These are phyloP conservation scores for Labeo rohita DNA, from an alignment of 2,113 vertebrate species.

Conservation along the genomic window DNA sequence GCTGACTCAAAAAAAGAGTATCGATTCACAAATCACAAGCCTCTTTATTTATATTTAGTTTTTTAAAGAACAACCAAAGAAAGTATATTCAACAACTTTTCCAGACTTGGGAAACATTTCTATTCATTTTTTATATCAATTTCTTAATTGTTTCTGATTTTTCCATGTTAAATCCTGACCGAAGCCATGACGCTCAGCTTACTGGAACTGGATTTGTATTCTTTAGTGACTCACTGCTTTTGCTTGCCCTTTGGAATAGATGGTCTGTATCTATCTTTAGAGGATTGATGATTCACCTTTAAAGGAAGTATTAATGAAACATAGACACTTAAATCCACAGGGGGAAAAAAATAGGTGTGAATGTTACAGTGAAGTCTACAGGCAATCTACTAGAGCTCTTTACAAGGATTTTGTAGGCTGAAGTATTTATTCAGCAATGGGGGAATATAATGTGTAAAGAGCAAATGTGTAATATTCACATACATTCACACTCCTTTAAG, in stretches of 20 bases:
- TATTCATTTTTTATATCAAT: not conserved
- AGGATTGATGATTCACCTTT: conserved; percentile 40
- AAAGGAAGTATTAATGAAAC: conserved; percentile 4
- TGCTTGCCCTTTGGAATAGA: not conserved
- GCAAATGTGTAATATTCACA: not conserved
- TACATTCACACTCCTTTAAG: not conserved
- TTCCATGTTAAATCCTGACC: not conserved
- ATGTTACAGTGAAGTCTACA: not conserved
- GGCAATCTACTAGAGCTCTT: not conserved
- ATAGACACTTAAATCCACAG: not conserved
- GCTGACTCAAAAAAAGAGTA: not conserved
- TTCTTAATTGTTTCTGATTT: not conserved
- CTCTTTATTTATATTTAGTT: not conserved
- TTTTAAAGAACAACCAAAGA: no score
- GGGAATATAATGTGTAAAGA: not conserved
- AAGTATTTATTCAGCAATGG: not conserved
- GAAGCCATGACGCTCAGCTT: not conserved
- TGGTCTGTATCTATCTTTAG: conserved; percentile 1
- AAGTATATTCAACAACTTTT: not conserved
- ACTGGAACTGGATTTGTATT: conserved; percentile 14
- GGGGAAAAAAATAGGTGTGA: not conserved
- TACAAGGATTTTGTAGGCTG: not conserved
- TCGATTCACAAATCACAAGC: not conserved
- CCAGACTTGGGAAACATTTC: not conserved
- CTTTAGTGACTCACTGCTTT: conserved; percentile 47